These are phyloP conservation scores for Lagorchestes hirsutus DNA, from an alignment of 2,797 vertebrate species.

Conservation along the genomic window DNA sequence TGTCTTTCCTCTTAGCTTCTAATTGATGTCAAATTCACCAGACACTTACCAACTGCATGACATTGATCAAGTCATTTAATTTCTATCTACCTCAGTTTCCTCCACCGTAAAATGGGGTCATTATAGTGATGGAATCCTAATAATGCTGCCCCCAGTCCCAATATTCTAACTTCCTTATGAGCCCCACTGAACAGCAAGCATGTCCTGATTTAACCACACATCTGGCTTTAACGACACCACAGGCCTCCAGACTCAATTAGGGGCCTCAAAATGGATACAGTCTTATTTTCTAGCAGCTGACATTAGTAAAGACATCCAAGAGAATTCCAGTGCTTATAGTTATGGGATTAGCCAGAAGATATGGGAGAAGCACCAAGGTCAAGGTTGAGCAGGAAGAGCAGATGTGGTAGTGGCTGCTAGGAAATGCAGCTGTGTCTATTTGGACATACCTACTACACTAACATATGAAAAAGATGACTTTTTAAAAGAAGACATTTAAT, in stretches of 20 bases:
- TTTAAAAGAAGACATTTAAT: neutral
- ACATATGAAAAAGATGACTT: neutral
- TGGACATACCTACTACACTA: neutral
- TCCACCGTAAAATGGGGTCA: neutral
- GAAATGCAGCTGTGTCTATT: neutral
- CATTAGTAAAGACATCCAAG: neutral
- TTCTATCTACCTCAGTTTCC: neutral
- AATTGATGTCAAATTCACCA: neutral
- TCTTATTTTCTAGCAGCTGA: neutral
- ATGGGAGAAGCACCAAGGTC: neutral
- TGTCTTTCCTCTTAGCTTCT: neutral
- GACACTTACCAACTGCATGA: neutral
- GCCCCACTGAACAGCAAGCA: too few relatives aligned
- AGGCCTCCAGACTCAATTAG: too few relatives aligned
- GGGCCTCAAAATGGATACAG: neutral
- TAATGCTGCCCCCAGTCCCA: too few relatives aligned
- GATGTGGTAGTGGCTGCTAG: neutral
- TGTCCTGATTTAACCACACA: too few relatives aligned
- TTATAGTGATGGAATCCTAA: neutral
- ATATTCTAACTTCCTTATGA: too few relatives aligned
- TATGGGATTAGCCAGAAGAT: neutral
- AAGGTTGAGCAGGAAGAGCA: neutral
- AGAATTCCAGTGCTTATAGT: neutral
- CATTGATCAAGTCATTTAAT: neutral
- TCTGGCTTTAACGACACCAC: too few relatives aligned